Evolutionary conservation across 2,797 vertebrate species (phyloP).

Genomic region (Potorous gilbertii): DNA sequence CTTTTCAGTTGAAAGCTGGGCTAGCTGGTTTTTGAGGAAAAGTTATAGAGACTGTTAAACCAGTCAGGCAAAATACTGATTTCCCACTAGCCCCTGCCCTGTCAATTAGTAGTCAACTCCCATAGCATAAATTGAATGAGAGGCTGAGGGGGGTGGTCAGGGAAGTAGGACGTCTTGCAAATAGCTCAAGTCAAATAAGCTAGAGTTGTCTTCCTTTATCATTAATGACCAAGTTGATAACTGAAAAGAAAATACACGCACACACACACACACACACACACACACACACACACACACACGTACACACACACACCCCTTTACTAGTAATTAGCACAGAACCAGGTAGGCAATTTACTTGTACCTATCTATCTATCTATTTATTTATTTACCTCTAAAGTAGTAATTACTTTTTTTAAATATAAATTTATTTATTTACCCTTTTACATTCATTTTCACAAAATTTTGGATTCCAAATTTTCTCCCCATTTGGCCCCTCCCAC

Average conservation of each 20-base stretch:
- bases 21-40: slow-evolving; percentile 25
- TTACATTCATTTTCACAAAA: no score
- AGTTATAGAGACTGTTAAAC: slow-evolving; percentile 7
- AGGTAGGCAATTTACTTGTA: slow-evolving; percentile 58
- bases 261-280: background rate
- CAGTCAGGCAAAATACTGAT: slow-evolving; percentile 46
- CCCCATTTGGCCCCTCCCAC: no score
- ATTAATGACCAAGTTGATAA: slow-evolving; percentile 72
- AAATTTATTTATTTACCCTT: no score
- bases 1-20: slow-evolving; percentile 40
- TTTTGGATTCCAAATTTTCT: no score
- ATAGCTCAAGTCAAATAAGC: slow-evolving; percentile 80
- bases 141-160: background rate
- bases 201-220: slow-evolving; percentile 79
- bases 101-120: slow-evolving; percentile 70
- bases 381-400: no score
- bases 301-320: background rate
- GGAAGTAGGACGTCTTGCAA: slow-evolving; percentile 67
- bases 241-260: slow-evolving; percentile 48
- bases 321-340: slow-evolving; percentile 74
- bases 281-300: no score
- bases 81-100: slow-evolving; percentile 53
- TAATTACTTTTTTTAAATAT: no score
- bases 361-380: no score
- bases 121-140: slow-evolving; percentile 73